Base-by-base conservation (phyloP, 2,797 vertebrate species). In the Dryobates pubescens region DNA sequence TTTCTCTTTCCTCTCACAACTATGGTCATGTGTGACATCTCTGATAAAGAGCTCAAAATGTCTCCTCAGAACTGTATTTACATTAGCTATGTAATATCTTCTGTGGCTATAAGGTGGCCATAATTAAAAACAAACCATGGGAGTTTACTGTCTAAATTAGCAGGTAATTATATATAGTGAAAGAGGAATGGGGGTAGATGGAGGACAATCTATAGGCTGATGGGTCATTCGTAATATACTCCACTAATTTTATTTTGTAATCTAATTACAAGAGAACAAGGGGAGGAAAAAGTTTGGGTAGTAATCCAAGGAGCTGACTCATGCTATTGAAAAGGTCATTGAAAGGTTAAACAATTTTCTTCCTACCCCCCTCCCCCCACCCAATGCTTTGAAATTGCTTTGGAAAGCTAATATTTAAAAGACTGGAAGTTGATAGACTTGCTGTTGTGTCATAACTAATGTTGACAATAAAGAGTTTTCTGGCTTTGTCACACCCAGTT, bases 401-500 rank as follows among this genome's bases (percentile, higher is more conserved):
- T 75, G 63, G 59, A 36, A 56, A 74, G 7, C 49, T 89, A 47
- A 19, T 92, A 68, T 78, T 88, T 91, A 51, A 53, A 64, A 71
- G 45, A 27, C 45, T 26, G 22, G 88, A 86, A 82, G 41, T 3
- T 76, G 76, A 76, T 67, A 54, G 87, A 43, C 15, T 74, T 91
- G 75, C 24, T 85, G 1, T 77, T 73, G 17, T 92, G 34, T 77
- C 64, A 12, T 90, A 71, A 58, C 27, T 81, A 63, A 77, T 92
- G 61, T 89, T 78, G 85, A 45, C 3, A 29, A 32, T 24, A 24
- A 83, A 82, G 87, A 86, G 36, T 51, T 92, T 90, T 92, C 51
- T 76, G 65, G n/a, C 56, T 93, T 71, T 95, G 88, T 90, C 82
- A 86, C 51, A 76, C 56, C 27, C 19, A 7, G 69, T 92, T 89